Conservation (phyloP, 2,113 vertebrate genomes). For the human (Homo sapiens) region DNA sequence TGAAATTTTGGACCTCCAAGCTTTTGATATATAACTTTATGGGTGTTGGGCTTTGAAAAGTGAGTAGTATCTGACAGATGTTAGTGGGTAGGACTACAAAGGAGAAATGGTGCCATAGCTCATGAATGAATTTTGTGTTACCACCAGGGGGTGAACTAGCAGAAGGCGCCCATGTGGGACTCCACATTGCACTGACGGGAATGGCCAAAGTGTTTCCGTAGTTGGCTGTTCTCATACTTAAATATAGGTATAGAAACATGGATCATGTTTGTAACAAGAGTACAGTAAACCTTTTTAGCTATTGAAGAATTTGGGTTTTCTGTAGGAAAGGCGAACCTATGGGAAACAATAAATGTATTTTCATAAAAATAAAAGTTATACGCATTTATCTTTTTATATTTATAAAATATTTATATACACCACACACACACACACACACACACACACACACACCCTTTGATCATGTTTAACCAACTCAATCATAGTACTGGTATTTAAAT, state of each 20-base stretch:
- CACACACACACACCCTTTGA: not conserved
- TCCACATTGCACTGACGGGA: accelerated
- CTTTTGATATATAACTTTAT: not conserved
- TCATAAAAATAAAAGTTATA: not conserved
- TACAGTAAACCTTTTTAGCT: not conserved
- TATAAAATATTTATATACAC: not conserved
- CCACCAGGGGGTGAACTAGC: not conserved
- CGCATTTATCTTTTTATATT: not conserved
- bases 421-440: not conserved
- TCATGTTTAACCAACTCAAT: not conserved
- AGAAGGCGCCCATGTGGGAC: too few species aligned
- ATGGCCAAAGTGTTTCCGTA: not conserved
- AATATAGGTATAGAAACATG: not conserved
- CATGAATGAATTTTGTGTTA: not conserved
- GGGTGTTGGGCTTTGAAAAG: not conserved
- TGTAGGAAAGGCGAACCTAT: not conserved
- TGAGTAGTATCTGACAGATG: not conserved
- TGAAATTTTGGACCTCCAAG: not conserved
- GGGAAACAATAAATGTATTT: not conserved
- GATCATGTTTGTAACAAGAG: not conserved
- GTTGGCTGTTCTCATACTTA: not conserved
- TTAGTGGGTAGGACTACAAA: accelerated
- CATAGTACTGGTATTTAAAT: not conserved
- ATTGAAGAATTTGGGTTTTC: not conserved
- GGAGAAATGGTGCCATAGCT: accelerated